These are phyloP conservation scores for Temnothorax ravouxi DNA, from an alignment of 2,888 invertebrate species.

Conservation along the genomic window DNA sequence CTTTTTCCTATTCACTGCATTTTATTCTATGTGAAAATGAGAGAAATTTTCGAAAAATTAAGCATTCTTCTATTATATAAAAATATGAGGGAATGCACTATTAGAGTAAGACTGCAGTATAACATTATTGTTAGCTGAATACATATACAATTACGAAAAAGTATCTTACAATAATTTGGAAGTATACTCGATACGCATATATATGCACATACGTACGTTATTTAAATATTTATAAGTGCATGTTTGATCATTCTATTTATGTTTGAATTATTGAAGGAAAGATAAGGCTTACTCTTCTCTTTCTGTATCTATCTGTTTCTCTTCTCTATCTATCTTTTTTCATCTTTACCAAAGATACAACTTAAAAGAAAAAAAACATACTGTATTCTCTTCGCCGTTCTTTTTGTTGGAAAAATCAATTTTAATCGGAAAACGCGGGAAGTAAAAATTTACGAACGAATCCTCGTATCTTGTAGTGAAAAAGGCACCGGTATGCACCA, in stretches of 20 bases:
- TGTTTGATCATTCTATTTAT: not conserved
- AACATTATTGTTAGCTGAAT: slow-evolving; percentile 3
- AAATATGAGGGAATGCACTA: slow-evolving; percentile 4
- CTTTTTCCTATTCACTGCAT: slow-evolving; percentile 9
- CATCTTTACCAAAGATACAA: slow-evolving; percentile 3
- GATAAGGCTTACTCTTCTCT: not conserved
- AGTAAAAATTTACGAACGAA: slow-evolving; percentile 60
- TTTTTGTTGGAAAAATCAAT: slow-evolving; percentile 52
- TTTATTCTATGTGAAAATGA: slow-evolving; percentile 34
- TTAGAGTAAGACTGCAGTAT: slow-evolving; percentile 11
- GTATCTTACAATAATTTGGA: not conserved
- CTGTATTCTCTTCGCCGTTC: slow-evolving; percentile 11
- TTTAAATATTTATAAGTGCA: slow-evolving; percentile 13
- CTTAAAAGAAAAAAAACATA: slow-evolving; percentile 7
- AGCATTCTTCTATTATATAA: slow-evolving; percentile 28
- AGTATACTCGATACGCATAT: not conserved
- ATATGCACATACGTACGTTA: not conserved
- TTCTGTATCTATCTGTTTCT: not conserved
- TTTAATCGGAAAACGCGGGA: slow-evolving; percentile 56
- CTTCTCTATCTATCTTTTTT: not conserved
- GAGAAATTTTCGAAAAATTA: slow-evolving; percentile 24
- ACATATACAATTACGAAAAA: not conserved
- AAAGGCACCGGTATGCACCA: slow-evolving; percentile 28
- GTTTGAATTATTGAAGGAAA: not conserved
- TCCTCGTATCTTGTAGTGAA: slow-evolving; percentile 30